Evolutionary conservation across 53 echinoderm and acorn worm species (phyloP).

Genomic region (Mesocentrotus franciscanus): DNA sequence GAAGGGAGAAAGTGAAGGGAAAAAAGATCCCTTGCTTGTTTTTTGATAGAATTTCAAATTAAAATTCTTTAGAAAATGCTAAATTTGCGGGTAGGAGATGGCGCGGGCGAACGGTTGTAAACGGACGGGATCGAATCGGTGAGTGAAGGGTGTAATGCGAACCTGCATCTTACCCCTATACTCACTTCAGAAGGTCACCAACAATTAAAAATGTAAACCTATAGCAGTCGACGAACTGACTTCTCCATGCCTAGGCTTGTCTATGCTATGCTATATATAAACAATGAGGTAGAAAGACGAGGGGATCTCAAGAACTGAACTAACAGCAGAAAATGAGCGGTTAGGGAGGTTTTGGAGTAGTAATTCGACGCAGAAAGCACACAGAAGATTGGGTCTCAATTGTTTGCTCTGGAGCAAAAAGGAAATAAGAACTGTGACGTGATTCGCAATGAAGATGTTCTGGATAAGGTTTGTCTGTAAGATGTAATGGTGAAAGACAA

Average conservation of each 20-base stretch:
- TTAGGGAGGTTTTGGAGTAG: conserved; percentile 46
- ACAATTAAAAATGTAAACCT: conserved; percentile 65
- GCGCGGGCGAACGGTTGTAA: conserved; percentile 47
- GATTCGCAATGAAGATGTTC: not conserved
- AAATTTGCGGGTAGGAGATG: conserved; percentile 42
- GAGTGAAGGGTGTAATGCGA: conserved; percentile 64
- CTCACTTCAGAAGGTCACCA: conserved; percentile 49
- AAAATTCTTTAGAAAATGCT: conserved; percentile 64
- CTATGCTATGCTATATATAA: conserved; percentile 42
- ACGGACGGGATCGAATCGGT: conserved; percentile 62
- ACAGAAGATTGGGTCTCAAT: conserved; percentile 40
- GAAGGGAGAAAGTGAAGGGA: conserved; percentile 16
- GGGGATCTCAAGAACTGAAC: conserved; percentile 35
- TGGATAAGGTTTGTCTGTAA: conserved; percentile 33
- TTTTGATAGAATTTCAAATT: conserved; percentile 69
- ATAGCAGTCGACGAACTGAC: conserved; percentile 48
- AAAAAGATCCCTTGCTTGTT: conserved; percentile 56
- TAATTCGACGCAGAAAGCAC: conserved; percentile 58
- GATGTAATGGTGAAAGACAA: conserved; percentile 31
- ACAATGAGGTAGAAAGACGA: conserved; percentile 30
- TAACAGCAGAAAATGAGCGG: conserved; percentile 33
- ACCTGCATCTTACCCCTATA: conserved; percentile 1
- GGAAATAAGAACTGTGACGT: conserved; percentile 56
- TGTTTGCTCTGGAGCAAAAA: conserved; percentile 56
- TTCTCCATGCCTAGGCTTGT: conserved; percentile 35